Base-by-base conservation (phyloP, 2,797 vertebrate species). In the Remorina albescens region DNA sequence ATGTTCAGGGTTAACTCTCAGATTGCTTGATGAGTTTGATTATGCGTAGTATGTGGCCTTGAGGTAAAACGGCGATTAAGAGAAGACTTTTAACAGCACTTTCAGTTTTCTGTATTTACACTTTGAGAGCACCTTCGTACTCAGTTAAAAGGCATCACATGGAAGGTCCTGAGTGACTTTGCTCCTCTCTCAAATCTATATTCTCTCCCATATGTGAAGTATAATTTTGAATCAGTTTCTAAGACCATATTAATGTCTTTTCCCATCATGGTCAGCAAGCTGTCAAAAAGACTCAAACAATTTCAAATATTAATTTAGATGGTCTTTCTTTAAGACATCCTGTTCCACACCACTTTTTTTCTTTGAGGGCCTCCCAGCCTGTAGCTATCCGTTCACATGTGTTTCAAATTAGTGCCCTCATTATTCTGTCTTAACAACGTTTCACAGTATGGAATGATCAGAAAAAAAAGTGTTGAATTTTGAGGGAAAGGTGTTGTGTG, bases 31-130 rank as follows among this genome's bases (percentile, higher is more conserved):
- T 85, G 53, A 71, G 56, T 71, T 84, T 91, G 81, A 92, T 93
- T 87, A 71, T 63, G 56, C 78, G 77, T 23, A 18, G 63, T 73
- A 62, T 88, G 78, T 71, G 69, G 76, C 86, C 91, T 90, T 75
- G 88, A 91, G 78, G 81, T 87, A 90, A 88, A 89, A 80, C 51
- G 59, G 49, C 87, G 92, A 93, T 94, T 93, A 92, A 78, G 70
- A 78, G 81, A 70, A 73, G 89, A 82, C 92, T 93, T 84, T 86
- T 86, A 79, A 80, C 80, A 74, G 86, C 88, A 85, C 86, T 78
- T 80, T 73, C 65, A 78, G 57, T 70, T 80, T 68, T 55, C 74
- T 65, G 73, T 82, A 70, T 79, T 82, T 70, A 42, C 88, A 89
- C 82, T 92, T 87, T 79, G 76, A 34, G 5, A 84, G 82, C 75